These are phyloP conservation scores for Geotrupes spiniger DNA, from an alignment of 2,888 invertebrate species.

Conservation along the genomic window DNA sequence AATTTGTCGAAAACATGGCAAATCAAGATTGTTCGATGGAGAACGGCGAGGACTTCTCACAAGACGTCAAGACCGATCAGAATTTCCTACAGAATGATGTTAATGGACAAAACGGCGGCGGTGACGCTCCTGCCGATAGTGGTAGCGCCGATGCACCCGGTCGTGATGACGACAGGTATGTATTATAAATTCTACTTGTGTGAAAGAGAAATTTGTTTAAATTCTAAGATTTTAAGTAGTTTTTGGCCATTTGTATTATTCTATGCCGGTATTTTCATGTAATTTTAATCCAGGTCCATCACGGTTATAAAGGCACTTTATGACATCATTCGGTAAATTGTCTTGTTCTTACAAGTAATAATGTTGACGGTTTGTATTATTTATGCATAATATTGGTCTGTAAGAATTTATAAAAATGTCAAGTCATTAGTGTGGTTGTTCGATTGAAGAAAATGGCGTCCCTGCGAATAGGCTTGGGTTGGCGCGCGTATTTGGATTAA, in stretches of 20 bases:
- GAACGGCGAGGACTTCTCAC: constrained; percentile 77
- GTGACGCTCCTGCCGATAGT: constrained; percentile 64
- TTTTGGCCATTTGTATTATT: constrained; percentile 13
- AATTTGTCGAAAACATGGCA: constrained; percentile 47
- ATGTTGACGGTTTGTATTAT: constrained; percentile 22
- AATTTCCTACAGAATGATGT: constrained; percentile 55
- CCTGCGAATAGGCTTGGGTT: constrained; percentile 19
- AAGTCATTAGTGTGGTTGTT: constrained; percentile 19
- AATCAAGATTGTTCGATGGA: constrained; percentile 68
- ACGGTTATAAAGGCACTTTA: constrained; percentile 19
- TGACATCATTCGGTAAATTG: constrained; percentile 17
- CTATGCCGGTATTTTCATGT: constrained; percentile 16
- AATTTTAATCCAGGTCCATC: constrained; percentile 24
- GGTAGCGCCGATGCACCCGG: constrained; percentile 73
- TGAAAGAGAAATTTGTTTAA: constrained; percentile 2
- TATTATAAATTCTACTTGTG: constrained; percentile 20
- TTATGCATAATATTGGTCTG: constrained; percentile 15
- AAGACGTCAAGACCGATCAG: constrained; percentile 69
- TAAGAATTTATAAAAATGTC: constrained; percentile 15
- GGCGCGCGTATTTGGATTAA: constrained; percentile 17
- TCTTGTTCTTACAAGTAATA: constrained; percentile 8
- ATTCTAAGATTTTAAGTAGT: constrained; percentile 1
- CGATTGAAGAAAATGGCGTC: constrained; percentile 23
- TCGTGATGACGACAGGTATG: constrained; percentile 79
- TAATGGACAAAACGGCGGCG: constrained; percentile 63